Conservation (phyloP, 2,888 invertebrate genomes). For the Parnassius smintheus region DNA sequence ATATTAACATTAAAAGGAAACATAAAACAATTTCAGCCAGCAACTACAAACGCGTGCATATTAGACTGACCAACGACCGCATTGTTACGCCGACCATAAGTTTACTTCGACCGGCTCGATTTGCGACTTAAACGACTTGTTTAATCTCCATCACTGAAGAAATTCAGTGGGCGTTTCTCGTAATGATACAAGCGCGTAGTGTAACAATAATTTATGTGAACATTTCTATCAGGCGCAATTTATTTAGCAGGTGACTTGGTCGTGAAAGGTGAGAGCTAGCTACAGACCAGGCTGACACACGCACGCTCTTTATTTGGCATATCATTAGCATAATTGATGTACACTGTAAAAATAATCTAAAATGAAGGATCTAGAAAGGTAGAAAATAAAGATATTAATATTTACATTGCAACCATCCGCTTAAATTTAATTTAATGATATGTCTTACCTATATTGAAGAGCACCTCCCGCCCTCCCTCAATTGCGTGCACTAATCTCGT, state of each 20-base stretch:
- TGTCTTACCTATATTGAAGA: too few species aligned
- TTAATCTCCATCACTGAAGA: conserved; percentile 34
- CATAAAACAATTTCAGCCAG: conserved; percentile 5
- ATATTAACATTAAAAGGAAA: too few species aligned
- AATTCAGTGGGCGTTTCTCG: conserved; percentile 42
- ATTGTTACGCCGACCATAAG: conserved; percentile 17
- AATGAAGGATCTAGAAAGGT: too few species aligned
- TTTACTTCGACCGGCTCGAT: conserved; percentile 14
- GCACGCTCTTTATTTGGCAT: conserved; percentile 13
- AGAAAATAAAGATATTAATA: too few species aligned
- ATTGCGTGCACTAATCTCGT: too few species aligned
- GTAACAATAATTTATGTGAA: conserved; percentile 60
- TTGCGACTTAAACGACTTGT: conserved; percentile 34
- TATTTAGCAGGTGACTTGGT: conserved; percentile 60
- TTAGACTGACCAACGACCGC: conserved; percentile 13
- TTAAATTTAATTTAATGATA: too few species aligned
- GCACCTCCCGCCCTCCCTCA: too few species aligned
- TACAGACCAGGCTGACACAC: conserved; percentile 6
- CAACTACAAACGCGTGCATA: conserved; percentile 6
- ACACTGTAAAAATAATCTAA: background rate
- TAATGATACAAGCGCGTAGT: conserved; percentile 44
- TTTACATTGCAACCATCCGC: too few species aligned
- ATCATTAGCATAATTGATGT: conserved; percentile 14
- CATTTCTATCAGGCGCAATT: conserved; percentile 56
- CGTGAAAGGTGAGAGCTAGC: conserved; percentile 48